Evolutionary conservation across 1,140 invertebrate genomes (phyloP).

Genomic region (Hyles euphorbiae): DNA sequence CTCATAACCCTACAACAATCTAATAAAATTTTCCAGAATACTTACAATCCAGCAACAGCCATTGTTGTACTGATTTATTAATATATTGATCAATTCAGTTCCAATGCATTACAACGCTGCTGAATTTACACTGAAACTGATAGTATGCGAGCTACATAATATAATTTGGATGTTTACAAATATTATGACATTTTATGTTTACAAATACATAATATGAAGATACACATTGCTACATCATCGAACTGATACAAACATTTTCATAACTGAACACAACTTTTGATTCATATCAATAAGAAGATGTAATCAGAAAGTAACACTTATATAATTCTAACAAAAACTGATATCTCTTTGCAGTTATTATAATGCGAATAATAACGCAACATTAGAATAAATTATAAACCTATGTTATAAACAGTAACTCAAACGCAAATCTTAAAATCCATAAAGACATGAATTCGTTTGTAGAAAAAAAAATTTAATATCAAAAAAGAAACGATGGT

Average conservation of each 20-base stretch:
- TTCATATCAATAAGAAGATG: neutral
- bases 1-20: neutral
- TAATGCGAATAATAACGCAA: too few relatives aligned
- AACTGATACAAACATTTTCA: neutral
- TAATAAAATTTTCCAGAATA: neutral
- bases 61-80: conserved; percentile 7
- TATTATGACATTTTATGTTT: neutral
- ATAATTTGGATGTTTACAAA: conserved; percentile 2
- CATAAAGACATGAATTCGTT: too few relatives aligned
- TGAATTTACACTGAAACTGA: too few relatives aligned
- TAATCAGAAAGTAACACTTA: too few relatives aligned
- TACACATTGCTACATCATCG: neutral
- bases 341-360: too few relatives aligned
- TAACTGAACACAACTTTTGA: neutral
- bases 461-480: too few relatives aligned
- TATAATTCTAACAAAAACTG: too few relatives aligned
- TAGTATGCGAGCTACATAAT: neutral
- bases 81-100: neutral
- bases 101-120: neutral
- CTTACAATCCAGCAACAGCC: conserved; percentile 22
- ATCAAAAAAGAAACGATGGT: too few relatives aligned
- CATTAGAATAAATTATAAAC: too few relatives aligned
- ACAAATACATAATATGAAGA: neutral
- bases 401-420: too few relatives aligned
- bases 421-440: too few relatives aligned